phyloP scores from a whole-genome alignment of 1,140 invertebrate species.

The Thereuonema tuberculata region DNA sequence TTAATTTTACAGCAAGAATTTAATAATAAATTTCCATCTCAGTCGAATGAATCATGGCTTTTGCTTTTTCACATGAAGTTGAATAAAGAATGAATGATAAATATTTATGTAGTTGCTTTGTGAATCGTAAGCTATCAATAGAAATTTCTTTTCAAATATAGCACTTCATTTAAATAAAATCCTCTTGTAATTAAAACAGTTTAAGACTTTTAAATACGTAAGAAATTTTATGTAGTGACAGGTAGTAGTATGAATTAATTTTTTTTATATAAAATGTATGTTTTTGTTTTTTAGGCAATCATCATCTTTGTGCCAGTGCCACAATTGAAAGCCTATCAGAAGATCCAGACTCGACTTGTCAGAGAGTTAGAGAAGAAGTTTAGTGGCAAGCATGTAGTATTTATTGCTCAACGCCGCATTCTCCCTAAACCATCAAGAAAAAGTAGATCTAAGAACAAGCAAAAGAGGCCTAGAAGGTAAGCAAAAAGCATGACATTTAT shows the following conservation, averaged over 20 bases:
- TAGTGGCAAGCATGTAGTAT: slow-evolving; percentile 96
- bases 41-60: too few species aligned
- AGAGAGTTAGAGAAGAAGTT: slow-evolving; percentile 99
- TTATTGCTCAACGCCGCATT: slow-evolving; percentile 95
- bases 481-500: too few species aligned
- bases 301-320: slow-evolving; percentile 98
- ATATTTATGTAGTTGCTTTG: too few species aligned
- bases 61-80: too few species aligned
- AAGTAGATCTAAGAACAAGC: slow-evolving; percentile 84
- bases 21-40: too few species aligned
- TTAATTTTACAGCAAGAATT: too few species aligned
- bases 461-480: slow-evolving; percentile 86
- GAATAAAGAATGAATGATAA: too few species aligned
- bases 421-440: slow-evolving; percentile 95
- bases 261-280: too few species aligned
- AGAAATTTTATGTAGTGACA: background rate
- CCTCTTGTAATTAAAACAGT: background rate
- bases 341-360: slow-evolving; percentile 89
- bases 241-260: background rate
- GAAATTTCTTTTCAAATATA: too few species aligned
- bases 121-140: too few species aligned
- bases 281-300: slow-evolving; percentile 57
- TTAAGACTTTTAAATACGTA: too few species aligned
- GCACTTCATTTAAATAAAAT: too few species aligned
- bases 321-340: slow-evolving; percentile 92